Conservation (phyloP, 2,113 vertebrate species). For the Mixornis gularis region DNA sequence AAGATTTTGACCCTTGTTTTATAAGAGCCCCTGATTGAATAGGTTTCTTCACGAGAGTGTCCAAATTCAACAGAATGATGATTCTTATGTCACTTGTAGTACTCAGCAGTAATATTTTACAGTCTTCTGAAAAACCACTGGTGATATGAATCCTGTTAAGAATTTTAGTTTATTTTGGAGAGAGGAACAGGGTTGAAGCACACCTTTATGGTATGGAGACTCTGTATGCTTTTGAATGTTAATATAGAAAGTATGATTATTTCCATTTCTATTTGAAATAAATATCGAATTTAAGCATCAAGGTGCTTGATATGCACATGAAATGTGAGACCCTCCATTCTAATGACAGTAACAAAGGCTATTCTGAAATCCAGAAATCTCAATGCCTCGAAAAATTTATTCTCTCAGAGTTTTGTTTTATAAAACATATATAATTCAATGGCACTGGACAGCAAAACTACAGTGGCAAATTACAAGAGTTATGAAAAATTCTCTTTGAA, state of each 20-base stretch:
- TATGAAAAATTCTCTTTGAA: conserved; percentile 75
- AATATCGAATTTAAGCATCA: background rate
- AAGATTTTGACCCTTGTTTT: background rate
- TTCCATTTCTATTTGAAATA: background rate
- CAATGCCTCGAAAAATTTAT: conserved; percentile 10
- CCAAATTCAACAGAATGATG: background rate
- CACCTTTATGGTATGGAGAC: background rate
- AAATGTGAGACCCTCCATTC: background rate
- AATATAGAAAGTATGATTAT: background rate
- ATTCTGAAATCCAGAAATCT: background rate
- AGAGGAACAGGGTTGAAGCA: background rate
- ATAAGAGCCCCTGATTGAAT: background rate
- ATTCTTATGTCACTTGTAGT: background rate
- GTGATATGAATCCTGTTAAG: background rate
- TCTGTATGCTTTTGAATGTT: background rate
- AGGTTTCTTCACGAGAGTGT: background rate
- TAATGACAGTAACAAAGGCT: background rate
- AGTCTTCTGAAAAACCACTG: background rate
- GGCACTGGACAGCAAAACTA: conserved; percentile 34
- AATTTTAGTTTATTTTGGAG: background rate
- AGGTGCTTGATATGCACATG: background rate
- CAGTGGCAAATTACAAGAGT: conserved; percentile 60
- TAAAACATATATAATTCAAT: conserved; percentile 51
- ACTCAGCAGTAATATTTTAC: background rate
- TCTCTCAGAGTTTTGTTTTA: conserved; percentile 29